These are phyloP conservation scores for Camponotus fellah DNA, from an alignment of 2,888 invertebrate genomes.

Conservation along the genomic window DNA sequence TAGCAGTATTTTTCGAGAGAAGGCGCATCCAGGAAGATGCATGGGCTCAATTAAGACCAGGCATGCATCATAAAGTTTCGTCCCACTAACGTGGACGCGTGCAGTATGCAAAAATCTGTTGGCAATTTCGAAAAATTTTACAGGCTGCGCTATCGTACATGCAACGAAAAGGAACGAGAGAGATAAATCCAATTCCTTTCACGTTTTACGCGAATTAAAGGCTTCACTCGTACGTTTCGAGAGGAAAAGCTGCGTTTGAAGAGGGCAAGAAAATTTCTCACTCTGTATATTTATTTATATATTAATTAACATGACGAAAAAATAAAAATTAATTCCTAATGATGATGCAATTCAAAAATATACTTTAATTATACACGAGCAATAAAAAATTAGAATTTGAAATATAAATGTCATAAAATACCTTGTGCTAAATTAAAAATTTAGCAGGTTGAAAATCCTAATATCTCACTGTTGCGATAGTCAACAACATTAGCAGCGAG, in stretches of 20 bases:
- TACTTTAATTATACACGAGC: neutral
- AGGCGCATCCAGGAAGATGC: slow-evolving; percentile 25
- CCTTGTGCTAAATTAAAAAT: neutral
- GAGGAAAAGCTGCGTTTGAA: neutral
- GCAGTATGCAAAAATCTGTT: slow-evolving; percentile 22
- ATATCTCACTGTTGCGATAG: neutral
- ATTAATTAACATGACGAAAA: neutral
- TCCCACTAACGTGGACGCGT: slow-evolving; percentile 10
- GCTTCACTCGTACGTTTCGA: neutral
- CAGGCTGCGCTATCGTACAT: neutral
- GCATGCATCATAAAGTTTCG: slow-evolving; percentile 44
- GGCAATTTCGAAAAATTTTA: slow-evolving; percentile 35
- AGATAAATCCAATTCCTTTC: slow-evolving; percentile 22
- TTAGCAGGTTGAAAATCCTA: neutral
- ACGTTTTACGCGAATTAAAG: neutral
- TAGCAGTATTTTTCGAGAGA: slow-evolving; percentile 44
- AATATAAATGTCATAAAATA: neutral
- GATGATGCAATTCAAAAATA: neutral
- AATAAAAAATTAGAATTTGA: neutral
- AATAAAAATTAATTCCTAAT: neutral
- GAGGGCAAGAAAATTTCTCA: neutral
- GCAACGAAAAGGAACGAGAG: slow-evolving; percentile 7
- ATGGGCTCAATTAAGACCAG: slow-evolving; percentile 45
- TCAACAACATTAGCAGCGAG: slow-evolving; percentile 21
- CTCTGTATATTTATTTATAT: neutral